Base-by-base conservation (phyloP, 2,797 vertebrate genomes). In the Yasuhikotakia modesta region DNA sequence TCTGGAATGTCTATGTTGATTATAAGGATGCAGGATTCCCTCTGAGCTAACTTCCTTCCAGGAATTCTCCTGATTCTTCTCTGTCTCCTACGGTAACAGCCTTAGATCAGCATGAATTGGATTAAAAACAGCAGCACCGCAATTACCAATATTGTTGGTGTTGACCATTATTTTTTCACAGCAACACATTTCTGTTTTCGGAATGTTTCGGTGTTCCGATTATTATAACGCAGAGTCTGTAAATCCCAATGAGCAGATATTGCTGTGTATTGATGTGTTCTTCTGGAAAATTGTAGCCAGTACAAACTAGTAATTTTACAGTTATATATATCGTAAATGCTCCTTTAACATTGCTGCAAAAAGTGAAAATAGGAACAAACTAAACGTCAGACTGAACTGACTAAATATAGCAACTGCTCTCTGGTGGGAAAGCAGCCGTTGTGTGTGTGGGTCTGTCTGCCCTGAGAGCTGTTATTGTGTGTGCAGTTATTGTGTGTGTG, bases 1-100 rank as follows among this genome's bases (percentile, higher is more conserved):
- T 58, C 24, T 55, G 72, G 79, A 81, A 81, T 69, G 64, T 65
- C 35, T 74, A 30, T 76, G 78, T 45, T 63, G 66, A 70, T 79
- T 64, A 81, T 46, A 70, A 61, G 71, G 48, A 22, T 73, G 22
- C 8, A 55, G 58, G 50, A 63, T 70, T 70, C 35, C 16, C 63
- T 61, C 46, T 1, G 64, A 43, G 73, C 71, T 72, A 76, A 70
- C 60, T 74, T 81, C 70, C 71, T 75, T 78, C 52, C 39, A 70
- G 65, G 78, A 83, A 80, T 35, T 53, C 21, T 50, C 43, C 60
- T 24, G 64, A 83, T 73, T 67, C 73, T 57, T 27, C 39, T 63
- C 35, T 2, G 30, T 78, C 78, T 84, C 60, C 0, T 0, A 76
- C 0, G 24, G 66, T 60, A 73, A 82, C 67, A 5, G 0, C 63